phyloP scores from a whole-genome alignment of 2,113 vertebrate species.

The Abramis brama region DNA sequence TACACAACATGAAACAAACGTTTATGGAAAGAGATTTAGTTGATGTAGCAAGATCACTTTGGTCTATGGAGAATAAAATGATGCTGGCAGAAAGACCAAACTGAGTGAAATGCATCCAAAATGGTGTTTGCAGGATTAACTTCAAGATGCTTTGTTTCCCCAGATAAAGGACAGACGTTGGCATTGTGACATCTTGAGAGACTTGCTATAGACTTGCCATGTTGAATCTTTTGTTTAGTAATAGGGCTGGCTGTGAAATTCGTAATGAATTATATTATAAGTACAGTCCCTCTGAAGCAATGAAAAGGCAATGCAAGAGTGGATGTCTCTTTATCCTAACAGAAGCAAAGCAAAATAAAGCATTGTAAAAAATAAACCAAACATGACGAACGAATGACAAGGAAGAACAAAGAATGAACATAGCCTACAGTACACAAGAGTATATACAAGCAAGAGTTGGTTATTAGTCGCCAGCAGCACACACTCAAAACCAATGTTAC shows the following conservation, averaged over 20 bases:
- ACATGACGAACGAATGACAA: no score
- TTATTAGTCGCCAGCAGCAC: no score
- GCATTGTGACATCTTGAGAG: not conserved
- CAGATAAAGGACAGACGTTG: not conserved
- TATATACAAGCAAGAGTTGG: no score
- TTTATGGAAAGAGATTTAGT: not conserved
- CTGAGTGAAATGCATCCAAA: not conserved
- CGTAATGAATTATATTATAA: no score
- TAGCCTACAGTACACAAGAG: no score
- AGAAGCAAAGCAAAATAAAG: no score
- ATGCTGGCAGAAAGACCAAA: not conserved
- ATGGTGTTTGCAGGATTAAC: not conserved
- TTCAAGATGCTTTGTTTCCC: slow-evolving; percentile 7
- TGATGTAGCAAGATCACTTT: slow-evolving; percentile 1
- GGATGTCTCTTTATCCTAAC: no score
- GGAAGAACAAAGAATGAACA: no score
- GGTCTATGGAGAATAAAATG: not conserved
- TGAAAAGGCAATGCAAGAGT: no score
- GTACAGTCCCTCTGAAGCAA: no score
- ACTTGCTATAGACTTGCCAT: not conserved
- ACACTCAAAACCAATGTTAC: no score
- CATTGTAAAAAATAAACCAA: no score
- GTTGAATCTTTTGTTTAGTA: not conserved
- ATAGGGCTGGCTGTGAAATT: not conserved
- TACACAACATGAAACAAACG: not conserved